Base-by-base conservation (phyloP, 2,888 invertebrate genomes). In the Eristalis intricaria region DNA sequence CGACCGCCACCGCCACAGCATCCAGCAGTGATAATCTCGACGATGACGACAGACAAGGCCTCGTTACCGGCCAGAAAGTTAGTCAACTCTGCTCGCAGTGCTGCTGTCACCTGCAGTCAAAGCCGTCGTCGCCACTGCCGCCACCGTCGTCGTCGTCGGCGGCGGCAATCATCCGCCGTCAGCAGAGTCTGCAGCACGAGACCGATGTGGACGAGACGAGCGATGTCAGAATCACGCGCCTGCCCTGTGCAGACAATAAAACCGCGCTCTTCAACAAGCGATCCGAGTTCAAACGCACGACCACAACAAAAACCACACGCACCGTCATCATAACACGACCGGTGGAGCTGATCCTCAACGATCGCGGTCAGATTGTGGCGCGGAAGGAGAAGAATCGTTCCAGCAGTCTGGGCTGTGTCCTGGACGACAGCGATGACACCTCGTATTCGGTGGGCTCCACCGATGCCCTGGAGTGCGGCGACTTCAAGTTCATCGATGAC, bases 401-500 rank as follows among this genome's bases (percentile, higher is more conserved):
- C 40, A 92, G 90, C 82, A 93, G 93, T 29, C 81, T 93, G 7
- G 93, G 90, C 43, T 92, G 92, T 89, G 91, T 93, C 84, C 87
- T 92, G 61, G 92, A 93, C 64, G 90, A 90, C 15, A 81, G 75
- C 63, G 84, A 83, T 75, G 78, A 88, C 32, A 74, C 50, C 75
- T 76, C 75, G 5, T 85, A 88, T 74, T 73, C 7, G 35, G 68
- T 79, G 75, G 77, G 29, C 86, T 83, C 73, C 75, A 26, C 10
- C 88, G 73, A 74, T 11, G 87, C 68, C 19, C 66, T 71, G 66
- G 90, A 88, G 29, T 89, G 89, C 40, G 89, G 90, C 1, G 92
- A 93, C 81, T 89, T 93, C 58, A 90, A 90, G 80, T 93, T 91
- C 87, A 93, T 93, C 75, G 93, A 93, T 84, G 93, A 93, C 87